Evolutionary conservation across 2,888 invertebrate species (phyloP), one percentile per base, ranked within the genome.

Genomic region (Spodoptera picta): DNA sequence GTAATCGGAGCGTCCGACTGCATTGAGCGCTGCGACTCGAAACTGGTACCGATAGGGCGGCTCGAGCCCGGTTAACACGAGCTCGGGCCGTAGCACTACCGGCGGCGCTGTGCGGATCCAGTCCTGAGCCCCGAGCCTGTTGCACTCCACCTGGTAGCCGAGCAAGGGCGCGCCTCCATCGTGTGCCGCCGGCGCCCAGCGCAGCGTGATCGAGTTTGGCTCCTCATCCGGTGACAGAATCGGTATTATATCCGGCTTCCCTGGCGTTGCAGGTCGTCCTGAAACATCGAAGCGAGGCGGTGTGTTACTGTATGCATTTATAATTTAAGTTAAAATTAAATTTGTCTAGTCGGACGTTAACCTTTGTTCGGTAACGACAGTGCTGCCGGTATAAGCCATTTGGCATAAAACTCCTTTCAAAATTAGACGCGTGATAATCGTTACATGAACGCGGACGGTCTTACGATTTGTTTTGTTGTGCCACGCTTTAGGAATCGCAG

Each of bases 11-110:
- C 96, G 93, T 1, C 99, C 99, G 36, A 98, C 97, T 43, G 97
- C 96, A 92, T 99, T 99, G 87, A 98, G 96, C 0, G 99, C 99
- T 62, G 97, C 97, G 14, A 99, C 97, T 64, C 99, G 96, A 95
- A 99, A 99, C 92, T 97, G 98, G 89, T 98, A 98, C 55, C 97
- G 95, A 95, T 97, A 97, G 60, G 98, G 98, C 0, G 98, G 98
- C 84, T 97, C 97, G 44, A 98, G 95, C 23, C 98, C 98, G 75
- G 97, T 96, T 46, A 98, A 95, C 50, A 97, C 96, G 42, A 98
- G 95, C 90, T 98, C 97, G 31, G 97, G 96, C 45, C 96, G 95
- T 42, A 95, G 91, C 31, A 97, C 97, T 4, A 97, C 95, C 19
- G 96, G 95, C 9, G 97, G 97, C 10, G 97, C 96, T 9, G 98